Evolutionary conservation across 2,888 invertebrate species (phyloP).

Genomic region (Antheraea assamensis): DNA sequence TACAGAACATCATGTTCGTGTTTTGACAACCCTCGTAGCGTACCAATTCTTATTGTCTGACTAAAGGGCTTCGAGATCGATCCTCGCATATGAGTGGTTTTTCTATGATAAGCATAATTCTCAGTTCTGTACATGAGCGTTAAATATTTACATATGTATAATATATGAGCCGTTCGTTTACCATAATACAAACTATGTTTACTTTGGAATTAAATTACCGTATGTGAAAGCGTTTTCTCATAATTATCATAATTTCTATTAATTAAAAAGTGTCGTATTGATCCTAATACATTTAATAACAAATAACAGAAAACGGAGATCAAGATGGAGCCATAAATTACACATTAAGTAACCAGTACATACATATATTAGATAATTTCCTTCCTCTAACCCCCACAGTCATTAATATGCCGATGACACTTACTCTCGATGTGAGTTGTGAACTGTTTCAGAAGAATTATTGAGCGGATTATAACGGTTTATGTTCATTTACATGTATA

Average conservation of each 20-base stretch:
- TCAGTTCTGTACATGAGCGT: too few relatives aligned
- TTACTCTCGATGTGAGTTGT: background rate
- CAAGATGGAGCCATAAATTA: background rate
- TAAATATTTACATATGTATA: too few relatives aligned
- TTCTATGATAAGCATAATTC: too few relatives aligned
- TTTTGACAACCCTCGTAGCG: too few relatives aligned
- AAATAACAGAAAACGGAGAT: background rate
- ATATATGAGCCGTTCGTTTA: too few relatives aligned
- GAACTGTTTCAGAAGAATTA: conserved; percentile 2
- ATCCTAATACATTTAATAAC: background rate
- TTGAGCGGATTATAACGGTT: background rate
- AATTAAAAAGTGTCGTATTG: background rate
- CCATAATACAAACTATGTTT: background rate
- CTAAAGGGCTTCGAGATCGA: too few relatives aligned
- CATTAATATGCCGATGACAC: conserved; percentile 3
- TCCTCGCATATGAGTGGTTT: too few relatives aligned
- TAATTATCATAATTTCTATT: background rate
- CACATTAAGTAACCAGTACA: background rate
- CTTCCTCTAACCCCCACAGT: background rate
- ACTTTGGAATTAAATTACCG: background rate
- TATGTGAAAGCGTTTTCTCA: too few relatives aligned
- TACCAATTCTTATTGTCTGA: too few relatives aligned
- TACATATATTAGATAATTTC: conserved; percentile 3
- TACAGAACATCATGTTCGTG: background rate
- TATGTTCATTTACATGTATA: background rate